These are phyloP conservation scores for Tetraneura akinire DNA, from an alignment of 1,140 invertebrate genomes.

Conservation along the genomic window DNA sequence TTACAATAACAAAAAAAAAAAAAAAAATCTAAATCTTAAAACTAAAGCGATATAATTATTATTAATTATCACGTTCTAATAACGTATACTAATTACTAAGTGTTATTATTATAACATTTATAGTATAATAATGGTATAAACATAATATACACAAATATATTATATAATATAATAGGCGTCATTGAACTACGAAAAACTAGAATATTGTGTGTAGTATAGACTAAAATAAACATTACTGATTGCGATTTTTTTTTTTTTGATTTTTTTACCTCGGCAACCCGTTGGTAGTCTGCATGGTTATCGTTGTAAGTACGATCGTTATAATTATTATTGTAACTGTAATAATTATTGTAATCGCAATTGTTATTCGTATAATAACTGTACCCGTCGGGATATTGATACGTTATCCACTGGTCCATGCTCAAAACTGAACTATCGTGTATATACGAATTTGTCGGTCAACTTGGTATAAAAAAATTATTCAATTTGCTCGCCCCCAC, in stretches of 20 bases:
- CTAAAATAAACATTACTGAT: background rate
- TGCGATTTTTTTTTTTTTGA: background rate
- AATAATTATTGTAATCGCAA: constrained; percentile 20
- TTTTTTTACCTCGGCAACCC: constrained; percentile 40
- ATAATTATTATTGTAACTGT: constrained; percentile 16
- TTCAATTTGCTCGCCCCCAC: constrained; percentile 26
- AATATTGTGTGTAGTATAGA: background rate
- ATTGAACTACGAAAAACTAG: background rate
- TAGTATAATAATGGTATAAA: no score
- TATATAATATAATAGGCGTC: no score
- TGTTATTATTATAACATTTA: no score
- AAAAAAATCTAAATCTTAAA: background rate
- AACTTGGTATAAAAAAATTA: no score
- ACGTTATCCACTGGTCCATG: constrained; percentile 50
- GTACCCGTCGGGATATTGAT: constrained; percentile 49
- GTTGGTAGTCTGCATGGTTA: constrained; percentile 16
- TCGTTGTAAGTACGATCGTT: background rate
- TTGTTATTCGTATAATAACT: constrained; percentile 37
- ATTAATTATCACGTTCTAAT: background rate
- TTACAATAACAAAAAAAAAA: background rate
- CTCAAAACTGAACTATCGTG: constrained; percentile 35
- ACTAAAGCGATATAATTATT: background rate
- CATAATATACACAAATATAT: background rate
- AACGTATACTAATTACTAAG: no score
- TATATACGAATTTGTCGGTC: background rate